Conservation (phyloP, 2,888 invertebrate genomes). For the Drepanosiphum platanoidis region DNA sequence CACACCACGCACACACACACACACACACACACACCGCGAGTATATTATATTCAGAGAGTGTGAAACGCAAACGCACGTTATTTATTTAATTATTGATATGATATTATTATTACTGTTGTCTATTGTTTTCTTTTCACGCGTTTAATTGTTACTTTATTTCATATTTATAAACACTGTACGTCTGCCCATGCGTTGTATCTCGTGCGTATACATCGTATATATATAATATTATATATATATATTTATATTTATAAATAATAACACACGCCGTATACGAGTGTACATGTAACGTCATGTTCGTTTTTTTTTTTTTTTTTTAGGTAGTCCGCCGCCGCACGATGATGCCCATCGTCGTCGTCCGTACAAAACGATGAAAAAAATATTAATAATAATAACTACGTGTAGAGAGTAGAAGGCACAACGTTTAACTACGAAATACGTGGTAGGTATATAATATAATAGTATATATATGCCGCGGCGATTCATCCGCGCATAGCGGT, state of each 20-base stretch:
- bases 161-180: background rate
- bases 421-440: slow-evolving; percentile 32
- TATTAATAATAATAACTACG: slow-evolving; percentile 8
- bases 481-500: slow-evolving; percentile 30
- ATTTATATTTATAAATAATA: background rate
- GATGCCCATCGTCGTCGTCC: too few species aligned
- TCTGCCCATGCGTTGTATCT: background rate
- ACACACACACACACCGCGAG: background rate
- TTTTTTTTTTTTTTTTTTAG: too few species aligned
- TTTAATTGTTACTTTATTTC: slow-evolving; percentile 12
- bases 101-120: slow-evolving; percentile 10
- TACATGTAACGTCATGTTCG: background rate
- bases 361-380: slow-evolving; percentile 31
- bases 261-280: background rate
- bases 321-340: slow-evolving; percentile 20
- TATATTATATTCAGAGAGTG: background rate
- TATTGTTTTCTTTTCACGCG: slow-evolving; percentile 30
- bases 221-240: background rate
- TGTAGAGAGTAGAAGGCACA: too few species aligned
- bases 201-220: background rate
- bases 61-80: slow-evolving; percentile 15
- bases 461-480: background rate
- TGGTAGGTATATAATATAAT: background rate
- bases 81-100: slow-evolving; percentile 41
- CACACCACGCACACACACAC: background rate